Evolutionary conservation across 2,113 vertebrate genomes (phyloP).

Genomic region (Crotalus viridis): DNA sequence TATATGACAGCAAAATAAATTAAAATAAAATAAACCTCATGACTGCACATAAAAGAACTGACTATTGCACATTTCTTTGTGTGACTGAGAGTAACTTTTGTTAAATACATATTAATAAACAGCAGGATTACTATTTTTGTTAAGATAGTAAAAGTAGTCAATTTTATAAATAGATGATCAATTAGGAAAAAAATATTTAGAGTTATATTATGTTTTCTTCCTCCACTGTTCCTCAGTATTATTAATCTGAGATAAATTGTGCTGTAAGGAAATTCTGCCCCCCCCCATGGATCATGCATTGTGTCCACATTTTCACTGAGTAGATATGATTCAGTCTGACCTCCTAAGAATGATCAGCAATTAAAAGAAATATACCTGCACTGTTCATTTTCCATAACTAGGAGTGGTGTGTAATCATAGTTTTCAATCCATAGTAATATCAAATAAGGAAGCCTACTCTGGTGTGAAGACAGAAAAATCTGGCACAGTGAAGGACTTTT

Average conservation of each 20-base stretch:
- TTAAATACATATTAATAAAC: background rate
- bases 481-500: background rate
- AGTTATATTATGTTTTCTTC: background rate
- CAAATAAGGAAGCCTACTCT: background rate
- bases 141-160: background rate
- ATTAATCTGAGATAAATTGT: slow-evolving; percentile 14
- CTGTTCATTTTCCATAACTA: background rate
- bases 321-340: background rate
- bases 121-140: background rate
- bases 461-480: background rate
- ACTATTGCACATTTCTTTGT: background rate
- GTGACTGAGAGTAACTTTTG: background rate
- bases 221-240: background rate
- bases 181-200: background rate
- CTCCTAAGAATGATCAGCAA: background rate
- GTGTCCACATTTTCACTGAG: background rate
- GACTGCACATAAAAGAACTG: background rate
- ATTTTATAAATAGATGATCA: background rate
- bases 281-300: background rate
- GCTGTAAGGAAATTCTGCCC: background rate
- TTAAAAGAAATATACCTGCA: background rate
- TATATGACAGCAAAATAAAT: background rate
- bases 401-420: background rate
- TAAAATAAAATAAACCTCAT: background rate
- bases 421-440: background rate